A percentile compares a stretch with the other conserved stretches of the same genome.
phyloP scores from a whole-genome alignment of 2,797 vertebrate species.

The Sparidentex hasta region DNA sequence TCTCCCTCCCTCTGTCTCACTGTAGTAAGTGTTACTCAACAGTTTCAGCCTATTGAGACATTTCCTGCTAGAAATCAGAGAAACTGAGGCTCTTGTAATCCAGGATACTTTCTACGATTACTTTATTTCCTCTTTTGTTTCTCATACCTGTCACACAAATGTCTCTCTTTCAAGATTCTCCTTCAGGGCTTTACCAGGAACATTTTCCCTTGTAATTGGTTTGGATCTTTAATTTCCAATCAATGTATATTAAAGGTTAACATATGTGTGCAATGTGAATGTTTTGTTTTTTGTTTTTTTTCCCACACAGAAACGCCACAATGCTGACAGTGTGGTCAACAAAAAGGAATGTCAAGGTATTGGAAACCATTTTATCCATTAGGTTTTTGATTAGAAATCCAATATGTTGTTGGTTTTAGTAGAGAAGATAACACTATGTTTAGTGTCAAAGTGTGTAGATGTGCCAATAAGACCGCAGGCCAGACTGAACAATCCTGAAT shows the following conservation, averaged over 20 bases:
- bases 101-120: neutral
- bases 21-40: neutral
- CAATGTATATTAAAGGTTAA: neutral
- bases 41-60: neutral
- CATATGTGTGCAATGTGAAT: neutral
- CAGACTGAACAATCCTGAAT: neutral
- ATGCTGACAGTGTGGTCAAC: slow-evolving; percentile 96
- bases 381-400: neutral
- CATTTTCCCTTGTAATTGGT: neutral
- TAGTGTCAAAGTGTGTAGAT: neutral
- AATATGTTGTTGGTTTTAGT: slow-evolving; percentile 5
- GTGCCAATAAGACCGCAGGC: neutral
- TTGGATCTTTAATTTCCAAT: neutral
- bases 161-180: neutral
- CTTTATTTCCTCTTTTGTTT: neutral
- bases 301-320: slow-evolving; percentile 94
- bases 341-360: slow-evolving; percentile 99
- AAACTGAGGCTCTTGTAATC: neutral
- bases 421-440: neutral
- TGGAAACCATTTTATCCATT: slow-evolving; percentile 1
- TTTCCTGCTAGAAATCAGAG: slow-evolving; percentile 1
- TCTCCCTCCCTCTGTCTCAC: neutral
- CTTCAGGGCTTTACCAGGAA: neutral
- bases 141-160: neutral
- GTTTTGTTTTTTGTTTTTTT: slow-evolving; percentile 7